These are phyloP conservation scores for Scaeva pyrastri DNA, from an alignment of 2,888 invertebrate species.

Conservation along the genomic window DNA sequence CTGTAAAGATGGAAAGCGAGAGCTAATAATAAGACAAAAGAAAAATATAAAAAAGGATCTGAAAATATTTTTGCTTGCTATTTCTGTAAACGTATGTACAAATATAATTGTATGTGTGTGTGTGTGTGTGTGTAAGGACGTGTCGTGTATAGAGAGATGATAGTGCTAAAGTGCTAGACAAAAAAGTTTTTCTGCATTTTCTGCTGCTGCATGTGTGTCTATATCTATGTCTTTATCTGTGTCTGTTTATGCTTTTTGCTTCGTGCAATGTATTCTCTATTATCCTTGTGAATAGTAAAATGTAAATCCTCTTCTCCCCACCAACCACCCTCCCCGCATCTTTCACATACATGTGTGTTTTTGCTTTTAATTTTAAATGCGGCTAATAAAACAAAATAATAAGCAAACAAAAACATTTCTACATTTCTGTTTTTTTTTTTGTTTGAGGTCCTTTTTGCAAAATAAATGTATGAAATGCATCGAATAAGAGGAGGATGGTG, in stretches of 20 bases:
- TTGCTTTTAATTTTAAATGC: slow-evolving; percentile 71
- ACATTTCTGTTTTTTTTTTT: too few species aligned
- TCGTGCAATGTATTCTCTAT: slow-evolving; percentile 38
- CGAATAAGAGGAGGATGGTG: not conserved
- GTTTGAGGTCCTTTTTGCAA: slow-evolving; percentile 19
- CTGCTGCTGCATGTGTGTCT: slow-evolving; percentile 49
- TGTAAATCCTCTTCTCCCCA: slow-evolving; percentile 34
- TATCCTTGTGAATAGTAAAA: slow-evolving; percentile 41
- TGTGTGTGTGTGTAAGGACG: too few species aligned
- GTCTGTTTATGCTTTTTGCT: not conserved
- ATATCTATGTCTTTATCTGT: too few species aligned
- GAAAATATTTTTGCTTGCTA: slow-evolving; percentile 63
- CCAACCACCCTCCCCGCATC: too few species aligned
- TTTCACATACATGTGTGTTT: slow-evolving; percentile 12
- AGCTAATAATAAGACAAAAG: slow-evolving; percentile 74
- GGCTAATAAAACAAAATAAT: slow-evolving; percentile 72
- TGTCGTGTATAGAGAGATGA: too few species aligned
- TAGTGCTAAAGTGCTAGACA: slow-evolving; percentile 8
- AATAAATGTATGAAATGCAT: slow-evolving; percentile 25
- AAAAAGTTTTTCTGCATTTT: slow-evolving; percentile 57
- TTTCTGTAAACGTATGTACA: not conserved
- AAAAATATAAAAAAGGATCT: slow-evolving; percentile 63
- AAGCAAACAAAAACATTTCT: slow-evolving; percentile 36
- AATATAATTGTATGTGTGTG: too few species aligned
- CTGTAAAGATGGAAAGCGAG: slow-evolving; percentile 63